Conservation (phyloP, 2,113 vertebrate species). For the Sterrhoptilus dennistouni region DNA sequence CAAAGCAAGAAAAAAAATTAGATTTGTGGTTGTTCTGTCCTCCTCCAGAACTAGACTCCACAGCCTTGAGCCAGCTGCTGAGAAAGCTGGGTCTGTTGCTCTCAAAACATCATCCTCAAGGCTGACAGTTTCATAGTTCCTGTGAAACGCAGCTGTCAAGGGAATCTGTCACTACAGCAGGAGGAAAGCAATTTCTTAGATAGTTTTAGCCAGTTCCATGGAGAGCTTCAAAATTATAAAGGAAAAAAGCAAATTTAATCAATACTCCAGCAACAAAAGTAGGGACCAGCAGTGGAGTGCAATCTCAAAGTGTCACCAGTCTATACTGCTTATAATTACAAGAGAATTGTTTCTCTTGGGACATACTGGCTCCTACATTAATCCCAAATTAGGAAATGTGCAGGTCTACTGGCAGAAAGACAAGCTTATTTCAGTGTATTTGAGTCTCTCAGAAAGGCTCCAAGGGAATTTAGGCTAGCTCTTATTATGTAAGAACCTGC, state of each 20-base stretch:
- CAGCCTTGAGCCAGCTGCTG: background rate
- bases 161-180: background rate
- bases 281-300: background rate
- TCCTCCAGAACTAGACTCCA: background rate
- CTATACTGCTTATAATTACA: background rate
- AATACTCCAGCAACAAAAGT: background rate
- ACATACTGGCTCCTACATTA: background rate
- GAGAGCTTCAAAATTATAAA: background rate
- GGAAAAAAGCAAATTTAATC: background rate
- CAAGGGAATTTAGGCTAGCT: background rate
- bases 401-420: background rate
- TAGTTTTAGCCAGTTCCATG: background rate
- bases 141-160: background rate
- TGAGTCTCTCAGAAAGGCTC: background rate
- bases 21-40: background rate
- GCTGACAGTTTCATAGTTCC: slow-evolving; percentile 13
- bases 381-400: background rate
- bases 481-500: background rate
- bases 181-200: slow-evolving; percentile 3
- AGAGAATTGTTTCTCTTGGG: background rate
- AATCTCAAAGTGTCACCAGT: background rate
- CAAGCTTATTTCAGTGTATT: background rate
- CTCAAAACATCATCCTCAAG: background rate
- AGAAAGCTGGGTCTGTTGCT: background rate
- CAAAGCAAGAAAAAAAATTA: background rate